Evolutionary conservation across 92 coral and sea anemone species (phyloP).

Genomic region (Bergia sp.): DNA sequence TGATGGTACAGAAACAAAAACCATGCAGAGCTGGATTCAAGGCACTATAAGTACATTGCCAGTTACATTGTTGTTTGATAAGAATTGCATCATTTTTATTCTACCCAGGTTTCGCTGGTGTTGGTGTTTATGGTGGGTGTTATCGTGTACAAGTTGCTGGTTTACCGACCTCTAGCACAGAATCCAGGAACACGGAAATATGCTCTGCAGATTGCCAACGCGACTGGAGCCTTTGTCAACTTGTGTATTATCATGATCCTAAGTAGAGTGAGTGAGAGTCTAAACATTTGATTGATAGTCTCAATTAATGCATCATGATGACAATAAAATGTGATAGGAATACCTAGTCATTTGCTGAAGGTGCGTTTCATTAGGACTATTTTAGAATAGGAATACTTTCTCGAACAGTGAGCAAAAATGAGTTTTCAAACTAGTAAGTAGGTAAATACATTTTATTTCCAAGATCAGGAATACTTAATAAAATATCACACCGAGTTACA

Average conservation of each 20-base stretch:
- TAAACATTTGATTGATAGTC: background rate
- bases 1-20: no score
- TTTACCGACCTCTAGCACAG: slow-evolving; percentile 94
- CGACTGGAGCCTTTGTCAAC: slow-evolving; percentile 97
- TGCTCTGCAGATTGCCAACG: slow-evolving; percentile 96
- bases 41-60: background rate
- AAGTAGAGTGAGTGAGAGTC: slow-evolving; percentile 77
- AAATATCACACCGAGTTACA: no score
- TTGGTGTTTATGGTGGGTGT: slow-evolving; percentile 99
- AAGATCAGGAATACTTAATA: no score
- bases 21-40: no score
- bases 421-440: no score
- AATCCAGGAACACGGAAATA: slow-evolving; percentile 88
- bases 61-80: background rate
- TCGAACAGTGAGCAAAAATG: no score
- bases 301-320: background rate
- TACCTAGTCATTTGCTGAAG: no score
- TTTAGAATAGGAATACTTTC: no score
- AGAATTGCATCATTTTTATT: background rate
- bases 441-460: no score
- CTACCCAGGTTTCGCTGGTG: slow-evolving; percentile 88
- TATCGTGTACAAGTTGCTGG: slow-evolving; percentile 93
- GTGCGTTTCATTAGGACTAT: no score
- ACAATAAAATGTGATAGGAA: background rate
- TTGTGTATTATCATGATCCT: slow-evolving; percentile 98